Evolutionary conservation across 2,113 vertebrate genomes (phyloP), one percentile per base, ranked within the genome.

Genomic region (Naja naja): DNA sequence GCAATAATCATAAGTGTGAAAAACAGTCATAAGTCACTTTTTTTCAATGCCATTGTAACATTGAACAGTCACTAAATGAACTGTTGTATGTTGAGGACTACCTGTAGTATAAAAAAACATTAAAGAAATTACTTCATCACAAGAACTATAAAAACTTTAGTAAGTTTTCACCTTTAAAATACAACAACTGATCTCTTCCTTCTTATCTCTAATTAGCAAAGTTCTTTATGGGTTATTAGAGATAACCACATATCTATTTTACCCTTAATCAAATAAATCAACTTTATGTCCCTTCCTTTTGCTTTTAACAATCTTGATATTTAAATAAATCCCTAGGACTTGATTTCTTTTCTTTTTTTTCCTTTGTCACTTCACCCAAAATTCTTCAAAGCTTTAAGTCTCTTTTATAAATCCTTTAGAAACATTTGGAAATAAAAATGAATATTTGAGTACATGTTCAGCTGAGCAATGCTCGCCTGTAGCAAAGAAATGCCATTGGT

Each of bases 401-500:
- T 74, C n/a, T 74, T 34, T 74, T 34, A 18, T 34, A 74, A 74
- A 74, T 74, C 69, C n/a, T 69, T 69, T 69, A 30, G 12, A 69
- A 69, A 74, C n/a, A 74, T 81, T 87, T 53, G 6, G 7, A 54
- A 89, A 93, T 47, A 85, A 93, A 85, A 89, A 5, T 91, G 52
- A 92, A 85, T 87, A 90, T 69, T n/a, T 23, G 47, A 30, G 22
- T 45, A 85, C n/a, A 88, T 92, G 54, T 91, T 91, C 16, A 93
- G 18, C 27, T 87, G n/a, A 90, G 10, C 0, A 0, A 12, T 43
- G 74, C 39, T 0, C 60, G 16, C 10, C 20, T 0, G 0, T 43
- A 89, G 3, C 39, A 89, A 94, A 94, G 88, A 89, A 94, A 94
- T 55, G 49, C 10, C 86, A 87, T 60, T 94, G 18, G 12, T 91